A percentile compares a stretch with the other conserved stretches of the same genome.
Conservation (phyloP, 1,140 invertebrate genomes). For the Cotesia chilonis region DNA sequence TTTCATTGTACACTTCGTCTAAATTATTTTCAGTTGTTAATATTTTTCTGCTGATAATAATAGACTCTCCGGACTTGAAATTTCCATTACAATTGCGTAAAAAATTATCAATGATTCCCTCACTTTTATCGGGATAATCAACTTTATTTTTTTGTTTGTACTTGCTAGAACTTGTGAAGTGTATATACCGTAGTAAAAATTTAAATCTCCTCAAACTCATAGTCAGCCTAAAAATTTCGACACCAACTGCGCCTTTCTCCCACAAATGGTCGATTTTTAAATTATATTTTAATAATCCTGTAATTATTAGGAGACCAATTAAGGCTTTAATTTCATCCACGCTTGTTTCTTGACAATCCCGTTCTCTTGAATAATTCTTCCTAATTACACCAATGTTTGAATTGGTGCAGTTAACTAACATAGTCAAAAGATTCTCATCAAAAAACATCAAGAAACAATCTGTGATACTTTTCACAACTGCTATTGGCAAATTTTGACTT, state of each 20-base stretch:
- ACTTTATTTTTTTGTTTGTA: neutral
- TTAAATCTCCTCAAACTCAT: conserved; percentile 7
- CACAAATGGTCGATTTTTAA: neutral
- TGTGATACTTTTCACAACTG: neutral
- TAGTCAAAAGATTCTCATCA: neutral
- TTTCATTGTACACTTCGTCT: neutral
- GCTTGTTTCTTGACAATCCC: neutral
- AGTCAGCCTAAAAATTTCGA: neutral
- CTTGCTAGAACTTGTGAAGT: neutral
- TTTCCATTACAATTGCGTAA: neutral
- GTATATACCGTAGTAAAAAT: neutral
- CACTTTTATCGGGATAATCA: neutral
- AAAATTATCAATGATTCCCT: neutral
- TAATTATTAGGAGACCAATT: neutral
- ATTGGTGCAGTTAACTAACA: neutral
- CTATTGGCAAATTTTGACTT: neutral
- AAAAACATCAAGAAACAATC: neutral
- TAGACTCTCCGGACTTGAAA: neutral
- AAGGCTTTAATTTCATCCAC: neutral
- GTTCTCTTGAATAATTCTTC: neutral
- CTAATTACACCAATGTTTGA: neutral
- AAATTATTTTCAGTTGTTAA: neutral
- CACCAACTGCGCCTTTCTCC: neutral
- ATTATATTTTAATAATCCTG: neutral
- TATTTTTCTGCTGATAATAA: neutral